Conservation (phyloP, 2,888 invertebrate genomes). For the Nomada hirtipes region DNA sequence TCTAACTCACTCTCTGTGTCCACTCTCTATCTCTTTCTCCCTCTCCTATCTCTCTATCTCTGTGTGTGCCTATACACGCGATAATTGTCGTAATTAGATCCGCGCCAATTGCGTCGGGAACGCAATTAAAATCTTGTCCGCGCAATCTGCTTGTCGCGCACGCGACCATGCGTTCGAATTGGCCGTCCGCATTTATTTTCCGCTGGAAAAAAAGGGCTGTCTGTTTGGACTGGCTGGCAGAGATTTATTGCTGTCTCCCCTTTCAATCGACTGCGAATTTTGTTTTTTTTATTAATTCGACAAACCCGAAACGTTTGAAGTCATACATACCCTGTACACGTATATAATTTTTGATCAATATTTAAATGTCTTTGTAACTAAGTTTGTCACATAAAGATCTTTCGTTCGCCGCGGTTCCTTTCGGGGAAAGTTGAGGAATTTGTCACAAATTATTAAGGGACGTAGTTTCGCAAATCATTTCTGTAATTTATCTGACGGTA, state of each 20-base stretch:
- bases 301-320: not conserved
- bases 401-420: no score
- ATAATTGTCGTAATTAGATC: slow-evolving; percentile 68
- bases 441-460: no score
- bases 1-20: slow-evolving; percentile 13
- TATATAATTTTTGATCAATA: no score
- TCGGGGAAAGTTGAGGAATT: no score
- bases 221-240: not conserved
- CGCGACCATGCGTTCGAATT: slow-evolving; percentile 18
- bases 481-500: no score
- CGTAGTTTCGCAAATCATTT: no score
- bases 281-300: not conserved
- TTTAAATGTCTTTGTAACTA: no score
- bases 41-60: not conserved
- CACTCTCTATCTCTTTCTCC: not conserved
- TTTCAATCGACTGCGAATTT: not conserved
- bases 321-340: no score
- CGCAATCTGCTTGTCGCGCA: slow-evolving; percentile 45
- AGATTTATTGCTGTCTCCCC: not conserved
- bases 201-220: not conserved
- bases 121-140: slow-evolving; percentile 64
- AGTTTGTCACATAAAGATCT: no score
- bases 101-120: slow-evolving; percentile 50
- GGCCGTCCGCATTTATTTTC: not conserved
- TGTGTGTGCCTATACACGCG: slow-evolving; percentile 23